phyloP scores from a whole-genome alignment of 2,888 invertebrate genomes.

The Zaprionus lineosus region DNA sequence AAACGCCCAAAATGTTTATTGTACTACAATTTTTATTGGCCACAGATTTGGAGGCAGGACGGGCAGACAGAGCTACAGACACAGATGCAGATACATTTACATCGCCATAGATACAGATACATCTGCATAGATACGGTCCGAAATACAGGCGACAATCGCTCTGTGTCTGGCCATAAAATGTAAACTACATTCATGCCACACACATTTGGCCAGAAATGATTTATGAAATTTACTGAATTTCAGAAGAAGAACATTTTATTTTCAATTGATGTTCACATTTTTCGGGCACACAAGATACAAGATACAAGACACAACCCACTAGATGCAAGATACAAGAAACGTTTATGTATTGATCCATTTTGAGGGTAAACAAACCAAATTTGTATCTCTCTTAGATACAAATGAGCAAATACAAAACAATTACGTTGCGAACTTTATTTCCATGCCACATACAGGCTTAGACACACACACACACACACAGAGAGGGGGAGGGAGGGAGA shows the following conservation, averaged over 20 bases:
- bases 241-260: too few species aligned
- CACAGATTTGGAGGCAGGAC: conserved; percentile 38
- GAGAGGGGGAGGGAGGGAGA: too few species aligned
- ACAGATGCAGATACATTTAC: conserved; percentile 3
- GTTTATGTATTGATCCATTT: conserved; percentile 15
- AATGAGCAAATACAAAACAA: conserved; percentile 31
- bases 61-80: conserved; percentile 13
- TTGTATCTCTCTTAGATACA: conserved; percentile 19
- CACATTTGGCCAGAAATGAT: conserved; percentile 56
- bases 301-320: not conserved
- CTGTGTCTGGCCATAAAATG: conserved; percentile 41
- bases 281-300: conserved; percentile 1
- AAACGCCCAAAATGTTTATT: conserved; percentile 53
- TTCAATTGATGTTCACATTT: too few species aligned
- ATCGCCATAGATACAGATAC: not conserved
- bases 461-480: too few species aligned
- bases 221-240: too few species aligned
- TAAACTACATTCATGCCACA: conserved; percentile 56
- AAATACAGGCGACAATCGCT: conserved; percentile 47
- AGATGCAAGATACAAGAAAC: too few species aligned
- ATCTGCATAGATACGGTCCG: not conserved
- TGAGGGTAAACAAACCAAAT: conserved; percentile 16
- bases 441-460: too few species aligned
- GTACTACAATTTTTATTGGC: conserved; percentile 53
- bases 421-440: conserved; percentile 39